Base-by-base conservation (phyloP, 2,888 invertebrate genomes). In the Branchinecta sandiegonensis region DNA sequence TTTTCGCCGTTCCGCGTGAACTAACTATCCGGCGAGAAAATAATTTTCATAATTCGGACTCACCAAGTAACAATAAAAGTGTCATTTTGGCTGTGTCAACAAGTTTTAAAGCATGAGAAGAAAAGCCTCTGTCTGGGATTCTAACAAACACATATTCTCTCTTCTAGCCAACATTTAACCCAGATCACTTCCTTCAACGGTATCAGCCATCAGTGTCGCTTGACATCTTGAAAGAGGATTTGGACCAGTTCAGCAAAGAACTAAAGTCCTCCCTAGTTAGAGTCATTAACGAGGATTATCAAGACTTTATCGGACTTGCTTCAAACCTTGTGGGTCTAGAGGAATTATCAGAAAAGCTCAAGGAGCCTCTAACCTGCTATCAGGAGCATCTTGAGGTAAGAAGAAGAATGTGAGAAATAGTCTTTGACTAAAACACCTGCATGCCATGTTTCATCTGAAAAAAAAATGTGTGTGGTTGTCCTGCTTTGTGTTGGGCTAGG, bases 231-330 rank as follows among this genome's bases (percentile, higher is more conserved):
- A 56, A 56, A 23, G 63, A 56, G 63, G 63, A 56, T 23, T 56
- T 56, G 63, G 63, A 56, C 11, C n/a, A n/a, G n/a, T 56, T 56
- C 63, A n/a, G 23, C 23, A 56, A 56, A 56, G 63, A 56, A 17
- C 23, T 56, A 10, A 56, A 23, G 23, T n/a, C 63, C 63, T 56
- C 63, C 14, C 23, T 56, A 56, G 23, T 56, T 56, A 23, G 63
- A 9, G 63, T 56, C 10, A 56, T 56, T 9, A 56, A 56, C 10
- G 63, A 56, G 63, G 63, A 56, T 10, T 56, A 56, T 10, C 63
- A 56, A 56, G 63, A 56, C 10, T 56, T 56, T 56, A 56, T 56
- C 9, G 63, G 63, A n/a, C 63, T 56, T 56, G 63, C 63, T 23
- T 56, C 63, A 56, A 56, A 56, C 23, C 23, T 56, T n/a, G 23